These are phyloP conservation scores for Anguilla pacifica DNA, from an alignment of 2,797 vertebrate species.

Conservation along the genomic window DNA sequence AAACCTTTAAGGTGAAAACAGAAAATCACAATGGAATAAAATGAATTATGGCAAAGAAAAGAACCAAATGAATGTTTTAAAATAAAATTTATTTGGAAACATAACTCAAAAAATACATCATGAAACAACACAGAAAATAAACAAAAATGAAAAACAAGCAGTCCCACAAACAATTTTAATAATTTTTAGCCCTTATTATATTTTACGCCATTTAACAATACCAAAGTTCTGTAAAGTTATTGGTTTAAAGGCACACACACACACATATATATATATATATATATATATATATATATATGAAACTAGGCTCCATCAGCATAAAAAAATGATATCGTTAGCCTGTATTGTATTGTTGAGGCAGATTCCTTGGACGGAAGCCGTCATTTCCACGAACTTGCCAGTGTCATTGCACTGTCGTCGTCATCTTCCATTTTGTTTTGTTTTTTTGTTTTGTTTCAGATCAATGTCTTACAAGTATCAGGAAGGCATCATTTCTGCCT, in stretches of 20 bases:
- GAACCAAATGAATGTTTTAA: constrained; percentile 21
- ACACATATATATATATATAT: too few species aligned
- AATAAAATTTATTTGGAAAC: constrained; percentile 29
- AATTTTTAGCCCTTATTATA: neutral
- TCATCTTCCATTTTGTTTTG: neutral
- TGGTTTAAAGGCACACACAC: too few species aligned
- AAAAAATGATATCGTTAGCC: too few species aligned
- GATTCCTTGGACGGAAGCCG: neutral
- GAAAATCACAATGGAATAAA: neutral
- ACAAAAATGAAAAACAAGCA: neutral
- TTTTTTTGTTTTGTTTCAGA: neutral
- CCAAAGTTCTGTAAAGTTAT: neutral
- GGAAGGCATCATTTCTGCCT: constrained; percentile 1
- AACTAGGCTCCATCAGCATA: too few species aligned
- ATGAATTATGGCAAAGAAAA: neutral
- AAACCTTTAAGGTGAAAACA: neutral
- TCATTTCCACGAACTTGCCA: neutral
- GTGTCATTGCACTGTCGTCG: neutral
- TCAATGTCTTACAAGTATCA: neutral
- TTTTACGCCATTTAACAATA: neutral
- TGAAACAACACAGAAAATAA: neutral
- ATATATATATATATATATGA: too few species aligned
- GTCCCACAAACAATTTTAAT: neutral
- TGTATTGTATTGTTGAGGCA: neutral
- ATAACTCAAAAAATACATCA: constrained; percentile 17